Percentiles rank a stretch among this genome's conserved stretches.
These are phyloP conservation scores for Podabrus alpinus DNA, from an alignment of 2,888 invertebrate species.

Conservation along the genomic window DNA sequence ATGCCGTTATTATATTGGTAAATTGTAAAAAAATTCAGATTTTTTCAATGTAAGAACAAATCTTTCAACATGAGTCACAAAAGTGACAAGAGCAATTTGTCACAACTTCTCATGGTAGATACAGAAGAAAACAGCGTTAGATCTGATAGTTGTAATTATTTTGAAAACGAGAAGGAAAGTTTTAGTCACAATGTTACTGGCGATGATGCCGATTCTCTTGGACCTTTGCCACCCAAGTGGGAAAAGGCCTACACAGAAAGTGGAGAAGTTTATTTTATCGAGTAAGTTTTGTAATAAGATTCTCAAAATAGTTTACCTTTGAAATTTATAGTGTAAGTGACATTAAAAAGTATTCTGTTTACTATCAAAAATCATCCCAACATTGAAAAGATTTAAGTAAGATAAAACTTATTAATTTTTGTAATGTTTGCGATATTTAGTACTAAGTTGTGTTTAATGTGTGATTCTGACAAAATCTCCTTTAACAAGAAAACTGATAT, in stretches of 20 bases:
- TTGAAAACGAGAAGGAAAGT: constrained; percentile 48
- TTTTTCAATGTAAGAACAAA: neutral
- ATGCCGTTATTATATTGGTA: neutral
- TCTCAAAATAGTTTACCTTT: neutral
- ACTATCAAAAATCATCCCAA: neutral
- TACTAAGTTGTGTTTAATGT: neutral
- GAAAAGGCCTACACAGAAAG: constrained; percentile 96
- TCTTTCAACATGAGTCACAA: constrained; percentile 52
- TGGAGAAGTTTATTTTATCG: constrained; percentile 96
- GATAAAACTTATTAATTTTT: neutral
- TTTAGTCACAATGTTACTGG: constrained; percentile 56
- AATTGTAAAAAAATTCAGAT: neutral
- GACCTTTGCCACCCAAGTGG: constrained; percentile 94
- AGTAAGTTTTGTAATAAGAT: constrained; percentile 68
- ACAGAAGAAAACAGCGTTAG: constrained; percentile 48
- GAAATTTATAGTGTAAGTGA: neutral
- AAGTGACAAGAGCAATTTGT: constrained; percentile 53
- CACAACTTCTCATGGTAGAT: constrained; percentile 53
- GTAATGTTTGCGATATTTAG: neutral
- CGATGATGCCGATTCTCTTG: constrained; percentile 78
- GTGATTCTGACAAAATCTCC: neutral
- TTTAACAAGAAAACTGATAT: too few relatives aligned
- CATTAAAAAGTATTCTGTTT: neutral
- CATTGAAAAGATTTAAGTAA: neutral
- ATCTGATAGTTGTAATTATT: constrained; percentile 45